These are phyloP conservation scores for Cecropterus lyciades DNA, from an alignment of 1,140 invertebrate species.

Conservation along the genomic window DNA sequence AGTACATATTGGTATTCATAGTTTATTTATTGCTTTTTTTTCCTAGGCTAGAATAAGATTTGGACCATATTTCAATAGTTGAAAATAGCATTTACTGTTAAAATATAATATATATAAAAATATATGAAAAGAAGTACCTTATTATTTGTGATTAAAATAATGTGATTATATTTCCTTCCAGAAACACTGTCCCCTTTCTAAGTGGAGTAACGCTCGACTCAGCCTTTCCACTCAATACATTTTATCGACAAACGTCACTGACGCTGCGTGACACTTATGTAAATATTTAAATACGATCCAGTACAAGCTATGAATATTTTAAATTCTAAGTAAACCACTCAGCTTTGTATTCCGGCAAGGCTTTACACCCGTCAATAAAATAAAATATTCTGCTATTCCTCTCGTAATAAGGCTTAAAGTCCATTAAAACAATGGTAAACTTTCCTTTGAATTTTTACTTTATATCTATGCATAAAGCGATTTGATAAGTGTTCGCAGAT, in stretches of 20 bases:
- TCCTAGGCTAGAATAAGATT: too few species aligned
- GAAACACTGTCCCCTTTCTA: slow-evolving; percentile 39
- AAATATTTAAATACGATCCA: slow-evolving; percentile 86
- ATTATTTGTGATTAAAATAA: slow-evolving; percentile 13
- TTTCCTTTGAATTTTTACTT: slow-evolving; percentile 53
- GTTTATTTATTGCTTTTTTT: too few species aligned
- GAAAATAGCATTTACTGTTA: not conserved
- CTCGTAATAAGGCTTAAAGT: slow-evolving; percentile 61
- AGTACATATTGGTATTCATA: too few species aligned
- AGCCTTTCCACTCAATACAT: slow-evolving; percentile 75
- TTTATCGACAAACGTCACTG: slow-evolving; percentile 81
- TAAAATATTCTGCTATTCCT: slow-evolving; percentile 55
- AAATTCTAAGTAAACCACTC: slow-evolving; percentile 81
- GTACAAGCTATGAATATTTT: slow-evolving; percentile 86
- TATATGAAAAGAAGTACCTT: not conserved
- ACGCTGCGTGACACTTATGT: slow-evolving; percentile 84
- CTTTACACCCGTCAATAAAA: slow-evolving; percentile 63
- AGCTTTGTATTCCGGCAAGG: slow-evolving; percentile 65
- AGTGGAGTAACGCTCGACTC: slow-evolving; percentile 51
- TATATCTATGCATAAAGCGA: slow-evolving; percentile 81
- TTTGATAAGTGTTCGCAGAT: slow-evolving; percentile 81
- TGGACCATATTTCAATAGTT: not conserved
- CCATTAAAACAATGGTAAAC: slow-evolving; percentile 39
- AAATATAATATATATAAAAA: too few species aligned
- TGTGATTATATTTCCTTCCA: slow-evolving; percentile 28